Base-by-base conservation (phyloP, 2,888 invertebrate genomes). In the Lepeophtheirus nordmannii region DNA sequence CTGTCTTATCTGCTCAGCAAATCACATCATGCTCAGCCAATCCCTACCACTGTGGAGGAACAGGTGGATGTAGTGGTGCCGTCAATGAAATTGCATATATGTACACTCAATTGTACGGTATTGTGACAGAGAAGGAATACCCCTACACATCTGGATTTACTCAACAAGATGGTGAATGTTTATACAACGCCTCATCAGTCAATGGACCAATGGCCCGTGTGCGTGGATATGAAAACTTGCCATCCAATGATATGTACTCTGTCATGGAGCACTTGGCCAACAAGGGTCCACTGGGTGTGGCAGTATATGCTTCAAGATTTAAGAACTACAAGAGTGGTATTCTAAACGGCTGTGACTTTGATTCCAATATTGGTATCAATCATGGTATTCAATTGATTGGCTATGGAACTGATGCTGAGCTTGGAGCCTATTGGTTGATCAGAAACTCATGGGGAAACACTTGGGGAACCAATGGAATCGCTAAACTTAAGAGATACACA, bases 401-500 rank as follows among this genome's bases (percentile, higher is more conserved):
- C 0, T 93, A 91, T 73, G 90, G 89, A 11, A 60, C 39, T 5
- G 67, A 68, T 61, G 8, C 23, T 30, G 46, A 17, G 23, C 23
- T 41, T 38, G 68, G 68, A 0, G 81, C 84, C 67, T 85, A 85
- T 70, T 92, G 90, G 90, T 83, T 91, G 46, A 78, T 91, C 67
- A 87, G 91, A 73, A 92, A 91, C 78, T 89, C 90, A 85, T 93
- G 92, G 92, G 89, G 91, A 3, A 76, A 79, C 17, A 78, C n/a
- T 10, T 65, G 65, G 65, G 65, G 65, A 12, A 58, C 58, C 2
- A 58, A 58, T 58, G 65, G 65, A n/a, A 38, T 58, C 37, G 58
- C 58, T 37, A 14, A 23, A 14, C 38, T 65, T 57, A 58, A 58
- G 58, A 65, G 65, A 58, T 11, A 57, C 1, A 17, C 58, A 14